phyloP scores from a whole-genome alignment of 2,888 invertebrate species.

The Apotomis betuletana region DNA sequence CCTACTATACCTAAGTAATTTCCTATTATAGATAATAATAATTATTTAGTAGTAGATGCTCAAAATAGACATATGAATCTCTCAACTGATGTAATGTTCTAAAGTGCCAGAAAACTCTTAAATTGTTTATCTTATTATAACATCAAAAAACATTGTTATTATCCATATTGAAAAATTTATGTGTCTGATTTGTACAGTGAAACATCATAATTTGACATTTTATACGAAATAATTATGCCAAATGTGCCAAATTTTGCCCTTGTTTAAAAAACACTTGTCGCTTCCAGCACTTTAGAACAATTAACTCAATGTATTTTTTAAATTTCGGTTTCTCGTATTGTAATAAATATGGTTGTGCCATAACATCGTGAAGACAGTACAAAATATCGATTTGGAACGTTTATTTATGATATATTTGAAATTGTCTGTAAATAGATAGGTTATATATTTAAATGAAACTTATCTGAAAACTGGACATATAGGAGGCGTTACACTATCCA shows the following conservation, averaged over 20 bases:
- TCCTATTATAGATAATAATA: neutral
- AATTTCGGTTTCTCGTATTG: neutral
- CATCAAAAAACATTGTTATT: too few relatives aligned
- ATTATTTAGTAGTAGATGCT: conserved; percentile 10
- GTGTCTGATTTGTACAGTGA: too few relatives aligned
- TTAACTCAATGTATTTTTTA: conserved; percentile 23
- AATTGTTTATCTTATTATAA: too few relatives aligned
- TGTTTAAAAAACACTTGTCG: neutral
- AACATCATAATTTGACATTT: too few relatives aligned
- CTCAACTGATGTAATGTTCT: neutral
- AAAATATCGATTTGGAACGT: conserved; percentile 41
- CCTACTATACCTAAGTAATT: neutral
- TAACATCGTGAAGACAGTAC: conserved; percentile 50
- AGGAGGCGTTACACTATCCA: neutral
- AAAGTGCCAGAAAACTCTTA: conserved; percentile 16
- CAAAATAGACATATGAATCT: neutral
- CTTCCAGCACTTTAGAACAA: conserved; percentile 12
- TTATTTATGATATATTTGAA: conserved; percentile 50
- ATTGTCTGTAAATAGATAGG: conserved; percentile 63
- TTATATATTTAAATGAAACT: conserved; percentile 47
- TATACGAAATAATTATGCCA: too few relatives aligned
- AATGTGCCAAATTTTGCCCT: too few relatives aligned
- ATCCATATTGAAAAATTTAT: too few relatives aligned
- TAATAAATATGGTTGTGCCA: conserved; percentile 59
- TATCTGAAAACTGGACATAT: conserved; percentile 10